These are phyloP conservation scores for Luidia sarsii DNA, from an alignment of 53 echinoderm and acorn worm genomes.

Conservation along the genomic window DNA sequence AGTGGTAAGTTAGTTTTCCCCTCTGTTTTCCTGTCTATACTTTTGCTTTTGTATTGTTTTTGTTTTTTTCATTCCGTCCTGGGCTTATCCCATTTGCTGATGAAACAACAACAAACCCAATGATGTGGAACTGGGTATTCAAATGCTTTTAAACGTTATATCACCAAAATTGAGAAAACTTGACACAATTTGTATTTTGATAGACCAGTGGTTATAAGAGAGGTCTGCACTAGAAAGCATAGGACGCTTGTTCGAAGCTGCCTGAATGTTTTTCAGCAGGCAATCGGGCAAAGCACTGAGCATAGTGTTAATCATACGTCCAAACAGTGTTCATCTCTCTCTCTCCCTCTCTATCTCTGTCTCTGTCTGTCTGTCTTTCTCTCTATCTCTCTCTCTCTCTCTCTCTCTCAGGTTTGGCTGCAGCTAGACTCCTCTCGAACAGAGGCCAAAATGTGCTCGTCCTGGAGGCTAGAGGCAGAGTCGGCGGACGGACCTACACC, in stretches of 20 bases:
- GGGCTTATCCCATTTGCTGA: too few relatives aligned
- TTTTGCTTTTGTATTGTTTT: not conserved
- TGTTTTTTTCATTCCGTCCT: not conserved
- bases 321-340: too few relatives aligned
- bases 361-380: too few relatives aligned
- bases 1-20: conserved; percentile 52
- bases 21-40: too few relatives aligned
- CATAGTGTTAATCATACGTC: too few relatives aligned
- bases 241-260: too few relatives aligned
- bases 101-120: not conserved
- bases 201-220: too few relatives aligned
- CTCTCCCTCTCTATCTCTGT: too few relatives aligned
- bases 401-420: conserved; percentile 75
- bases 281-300: too few relatives aligned
- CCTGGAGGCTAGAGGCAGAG: conserved; percentile 72
- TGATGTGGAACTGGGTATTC: not conserved
- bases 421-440: conserved; percentile 73
- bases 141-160: conserved; percentile 4
- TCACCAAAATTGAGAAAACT: not conserved
- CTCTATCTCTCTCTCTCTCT: too few relatives aligned
- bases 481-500: conserved; percentile 81
- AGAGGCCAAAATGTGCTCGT: conserved; percentile 67
- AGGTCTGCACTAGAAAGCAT: too few relatives aligned
- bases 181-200: not conserved
- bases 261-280: too few relatives aligned